phyloP scores from a whole-genome alignment of 2,113 vertebrate species.

The Callospermophilus lateralis region DNA sequence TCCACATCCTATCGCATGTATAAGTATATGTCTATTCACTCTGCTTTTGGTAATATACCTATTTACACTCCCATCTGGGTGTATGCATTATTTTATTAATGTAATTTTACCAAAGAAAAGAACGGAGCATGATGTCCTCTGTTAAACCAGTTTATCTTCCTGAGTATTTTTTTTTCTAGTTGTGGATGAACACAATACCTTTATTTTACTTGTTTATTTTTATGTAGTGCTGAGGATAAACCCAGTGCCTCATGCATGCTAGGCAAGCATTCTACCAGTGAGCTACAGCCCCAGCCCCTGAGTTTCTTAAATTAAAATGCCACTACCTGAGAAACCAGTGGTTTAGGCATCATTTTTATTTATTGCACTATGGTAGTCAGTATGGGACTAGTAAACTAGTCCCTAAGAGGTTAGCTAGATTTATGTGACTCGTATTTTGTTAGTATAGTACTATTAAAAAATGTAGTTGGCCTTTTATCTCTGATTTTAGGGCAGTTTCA shows the following conservation, averaged over 20 bases:
- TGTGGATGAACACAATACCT: no score
- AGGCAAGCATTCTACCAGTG: no score
- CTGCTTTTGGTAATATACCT: not conserved
- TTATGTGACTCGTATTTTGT: not conserved
- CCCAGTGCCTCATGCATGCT: no score
- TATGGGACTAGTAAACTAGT: not conserved
- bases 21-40: not conserved
- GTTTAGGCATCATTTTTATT: not conserved
- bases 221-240: no score
- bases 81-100: not conserved
- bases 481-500: slow-evolving; percentile 8
- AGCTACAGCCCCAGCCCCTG: no score
- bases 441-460: not conserved
- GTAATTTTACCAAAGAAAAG: not conserved
- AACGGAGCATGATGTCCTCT: not conserved
- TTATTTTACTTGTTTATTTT: no score
- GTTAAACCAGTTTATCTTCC: not conserved
- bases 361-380: not conserved
- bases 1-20: not conserved
- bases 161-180: not conserved
- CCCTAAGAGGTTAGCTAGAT: not conserved
- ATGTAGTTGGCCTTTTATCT: not conserved
- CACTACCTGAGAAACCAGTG: not conserved
- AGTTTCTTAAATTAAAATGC: not conserved
- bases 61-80: not conserved